Conservation (phyloP, 2,113 vertebrate species). For the Nipponia nippon region DNA sequence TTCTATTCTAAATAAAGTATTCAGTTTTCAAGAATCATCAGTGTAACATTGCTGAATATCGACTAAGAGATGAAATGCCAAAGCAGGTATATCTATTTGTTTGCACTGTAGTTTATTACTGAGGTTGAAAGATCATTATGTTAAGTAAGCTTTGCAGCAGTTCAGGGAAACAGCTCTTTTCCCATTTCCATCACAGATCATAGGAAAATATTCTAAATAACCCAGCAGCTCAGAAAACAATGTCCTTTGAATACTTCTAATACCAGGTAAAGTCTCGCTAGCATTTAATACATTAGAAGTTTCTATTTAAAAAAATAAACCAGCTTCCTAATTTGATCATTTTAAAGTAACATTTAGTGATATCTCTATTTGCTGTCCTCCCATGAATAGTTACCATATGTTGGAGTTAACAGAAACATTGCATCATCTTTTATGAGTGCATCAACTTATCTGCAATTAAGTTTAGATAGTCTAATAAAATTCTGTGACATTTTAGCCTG, state of each 20-base stretch:
- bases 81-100: background rate
- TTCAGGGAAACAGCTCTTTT: background rate
- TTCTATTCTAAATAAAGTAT: background rate
- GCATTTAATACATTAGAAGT: background rate
- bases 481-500: conserved; percentile 72
- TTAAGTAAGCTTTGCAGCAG: background rate
- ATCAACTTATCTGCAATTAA: conserved; percentile 76
- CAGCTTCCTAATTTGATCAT: background rate
- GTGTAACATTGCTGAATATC: background rate
- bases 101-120: background rate
- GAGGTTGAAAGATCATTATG: background rate
- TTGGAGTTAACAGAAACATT: conserved; percentile 41
- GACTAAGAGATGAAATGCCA: background rate
- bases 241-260: background rate
- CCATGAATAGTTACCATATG: conserved; percentile 30
- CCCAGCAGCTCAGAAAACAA: no score
- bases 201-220: background rate
- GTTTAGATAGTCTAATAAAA: conserved; percentile 75
- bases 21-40: background rate
- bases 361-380: background rate
- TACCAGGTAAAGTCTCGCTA: background rate
- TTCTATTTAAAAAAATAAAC: background rate
- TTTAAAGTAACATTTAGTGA: background rate
- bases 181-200: background rate
- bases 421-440: conserved; percentile 71